phyloP scores from a whole-genome alignment of 1,140 invertebrate species.

The Drosophila sproati region DNA sequence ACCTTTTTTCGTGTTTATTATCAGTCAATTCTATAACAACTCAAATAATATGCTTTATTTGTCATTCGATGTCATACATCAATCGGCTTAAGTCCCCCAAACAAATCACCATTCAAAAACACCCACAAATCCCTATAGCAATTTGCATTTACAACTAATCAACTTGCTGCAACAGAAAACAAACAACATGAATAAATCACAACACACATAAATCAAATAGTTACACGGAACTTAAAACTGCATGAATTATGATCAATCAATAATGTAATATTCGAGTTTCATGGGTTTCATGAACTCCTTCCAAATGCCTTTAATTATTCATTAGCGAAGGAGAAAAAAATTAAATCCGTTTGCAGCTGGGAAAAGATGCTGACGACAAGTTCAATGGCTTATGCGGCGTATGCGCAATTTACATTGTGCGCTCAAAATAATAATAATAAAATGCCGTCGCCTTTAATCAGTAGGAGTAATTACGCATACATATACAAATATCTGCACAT shows the following conservation, averaged over 20 bases:
- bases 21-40: too few relatives aligned
- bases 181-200: not conserved
- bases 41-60: too few relatives aligned
- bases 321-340: not conserved
- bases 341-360: conserved; percentile 24
- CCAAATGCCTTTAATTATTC: conserved; percentile 49
- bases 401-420: conserved; percentile 63
- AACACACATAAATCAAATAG: conserved; percentile 22
- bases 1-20: too few relatives aligned
- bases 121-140: not conserved
- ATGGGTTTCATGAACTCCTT: conserved; percentile 20
- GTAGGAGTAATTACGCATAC: conserved; percentile 65
- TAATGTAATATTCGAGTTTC: not conserved
- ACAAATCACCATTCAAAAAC: not conserved
- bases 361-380: conserved; percentile 58
- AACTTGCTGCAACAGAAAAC: conserved; percentile 19
- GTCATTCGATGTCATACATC: not conserved
- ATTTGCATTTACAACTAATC: conserved; percentile 16
- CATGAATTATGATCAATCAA: conserved; percentile 51
- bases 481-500: conserved; percentile 50
- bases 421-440: conserved; percentile 43
- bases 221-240: conserved; percentile 48
- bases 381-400: conserved; percentile 65
- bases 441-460: conserved; percentile 60
- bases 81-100: too few relatives aligned